phyloP scores from a whole-genome alignment of 2,888 invertebrate species.

The Myopa tessellatipennis region DNA sequence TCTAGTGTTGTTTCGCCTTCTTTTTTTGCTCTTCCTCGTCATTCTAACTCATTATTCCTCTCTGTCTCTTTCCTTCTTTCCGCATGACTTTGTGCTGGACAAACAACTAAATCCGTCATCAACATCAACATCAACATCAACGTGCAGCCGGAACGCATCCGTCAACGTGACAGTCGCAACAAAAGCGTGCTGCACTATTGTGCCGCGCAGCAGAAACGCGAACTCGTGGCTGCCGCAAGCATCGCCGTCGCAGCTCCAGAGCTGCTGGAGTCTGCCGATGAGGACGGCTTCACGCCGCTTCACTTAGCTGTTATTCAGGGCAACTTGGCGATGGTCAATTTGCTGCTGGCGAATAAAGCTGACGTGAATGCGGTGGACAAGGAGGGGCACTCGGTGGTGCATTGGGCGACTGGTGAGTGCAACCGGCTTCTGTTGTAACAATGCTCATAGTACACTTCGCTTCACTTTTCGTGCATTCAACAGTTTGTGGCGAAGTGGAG shows the following conservation, averaged over 20 bases:
- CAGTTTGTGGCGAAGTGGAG: constrained; percentile 94
- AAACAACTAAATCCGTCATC: background rate
- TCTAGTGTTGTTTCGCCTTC: too few relatives aligned
- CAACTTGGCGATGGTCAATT: constrained; percentile 85
- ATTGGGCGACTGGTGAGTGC: constrained; percentile 94
- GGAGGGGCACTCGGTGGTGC: constrained; percentile 94
- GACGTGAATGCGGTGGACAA: constrained; percentile 91
- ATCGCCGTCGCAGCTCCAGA: constrained; percentile 90
- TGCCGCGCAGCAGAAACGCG: constrained; percentile 68
- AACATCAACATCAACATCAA: background rate
- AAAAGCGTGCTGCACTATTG: constrained; percentile 95
- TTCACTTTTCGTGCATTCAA: background rate
- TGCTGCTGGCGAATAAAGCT: constrained; percentile 87
- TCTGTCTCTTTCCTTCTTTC: background rate
- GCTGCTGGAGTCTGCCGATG: constrained; percentile 85
- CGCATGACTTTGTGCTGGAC: background rate
- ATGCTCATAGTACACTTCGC: background rate
- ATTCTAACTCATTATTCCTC: background rate
- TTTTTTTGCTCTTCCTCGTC: too few relatives aligned
- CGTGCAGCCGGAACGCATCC: constrained; percentile 73
- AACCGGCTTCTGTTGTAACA: background rate
- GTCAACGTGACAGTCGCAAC: constrained; percentile 82
- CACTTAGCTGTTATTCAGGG: constrained; percentile 96
- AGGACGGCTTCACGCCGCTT: constrained; percentile 94
- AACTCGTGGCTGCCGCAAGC: constrained; percentile 75